Conservation (phyloP, 2,888 invertebrate species). For the Lacanobia oleracea region DNA sequence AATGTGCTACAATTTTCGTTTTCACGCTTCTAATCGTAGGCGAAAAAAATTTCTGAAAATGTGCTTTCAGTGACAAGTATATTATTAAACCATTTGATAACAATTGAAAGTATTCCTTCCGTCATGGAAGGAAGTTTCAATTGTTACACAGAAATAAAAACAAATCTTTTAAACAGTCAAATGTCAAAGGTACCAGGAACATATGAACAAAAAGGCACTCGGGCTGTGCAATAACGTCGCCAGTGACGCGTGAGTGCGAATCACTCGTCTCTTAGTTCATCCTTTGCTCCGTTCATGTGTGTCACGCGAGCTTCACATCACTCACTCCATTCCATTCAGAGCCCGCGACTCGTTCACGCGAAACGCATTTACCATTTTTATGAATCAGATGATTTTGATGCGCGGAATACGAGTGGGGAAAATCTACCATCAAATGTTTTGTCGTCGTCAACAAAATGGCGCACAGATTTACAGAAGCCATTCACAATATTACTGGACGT, state of each 20-base stretch:
- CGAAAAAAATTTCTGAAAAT: too few species aligned
- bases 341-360: constrained; percentile 51
- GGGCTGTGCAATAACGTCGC: constrained; percentile 45
- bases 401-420: constrained; percentile 13
- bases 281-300: constrained; percentile 57
- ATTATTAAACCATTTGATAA: too few species aligned
- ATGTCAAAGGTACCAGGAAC: constrained; percentile 31
- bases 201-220: constrained; percentile 26
- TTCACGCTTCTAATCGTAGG: not conserved
- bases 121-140: too few species aligned
- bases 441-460: constrained; percentile 26
- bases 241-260: constrained; percentile 52
- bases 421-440: constrained; percentile 34
- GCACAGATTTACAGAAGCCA: constrained; percentile 41
- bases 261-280: constrained; percentile 56
- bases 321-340: constrained; percentile 52
- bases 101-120: too few species aligned
- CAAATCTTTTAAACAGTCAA: constrained; percentile 11
- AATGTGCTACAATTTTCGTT: not conserved
- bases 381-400: constrained; percentile 49
- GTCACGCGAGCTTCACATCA: constrained; percentile 48
- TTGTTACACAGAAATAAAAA: not conserved
- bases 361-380: constrained; percentile 58
- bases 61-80: too few species aligned
- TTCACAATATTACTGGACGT: constrained; percentile 39